These are phyloP conservation scores for Xiphophorus hellerii DNA, from an alignment of 2,113 vertebrate genomes.

Conservation along the genomic window DNA sequence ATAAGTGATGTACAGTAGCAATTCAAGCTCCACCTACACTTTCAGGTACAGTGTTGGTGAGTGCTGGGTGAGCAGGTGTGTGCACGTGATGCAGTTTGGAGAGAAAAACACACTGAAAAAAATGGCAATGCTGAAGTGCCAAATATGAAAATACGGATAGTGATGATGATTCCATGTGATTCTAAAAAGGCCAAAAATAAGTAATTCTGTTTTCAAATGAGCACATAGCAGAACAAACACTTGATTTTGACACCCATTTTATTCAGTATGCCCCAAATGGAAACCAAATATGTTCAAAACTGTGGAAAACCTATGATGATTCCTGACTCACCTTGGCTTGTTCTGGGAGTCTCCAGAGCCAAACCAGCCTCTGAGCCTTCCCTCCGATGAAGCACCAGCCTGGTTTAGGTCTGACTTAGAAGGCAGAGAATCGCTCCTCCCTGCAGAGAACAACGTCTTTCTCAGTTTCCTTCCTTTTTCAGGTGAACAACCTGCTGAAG, in stretches of 20 bases:
- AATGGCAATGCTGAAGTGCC: slow-evolving; percentile 39
- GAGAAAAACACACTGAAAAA: slow-evolving; percentile 11
- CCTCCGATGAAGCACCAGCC: slow-evolving; percentile 71
- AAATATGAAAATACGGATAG: slow-evolving; percentile 23
- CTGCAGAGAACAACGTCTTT: slow-evolving; percentile 84
- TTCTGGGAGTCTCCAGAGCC: slow-evolving; percentile 86
- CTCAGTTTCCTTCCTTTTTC: slow-evolving; percentile 81
- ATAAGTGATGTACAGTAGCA: slow-evolving; percentile 38
- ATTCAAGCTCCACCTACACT: slow-evolving; percentile 36
- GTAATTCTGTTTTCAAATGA: slow-evolving; percentile 48
- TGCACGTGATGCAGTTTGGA: slow-evolving; percentile 23
- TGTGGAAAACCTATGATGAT: slow-evolving; percentile 20
- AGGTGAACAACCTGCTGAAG: slow-evolving; percentile 31
- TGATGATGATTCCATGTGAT: slow-evolving; percentile 45
- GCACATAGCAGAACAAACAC: slow-evolving; percentile 40
- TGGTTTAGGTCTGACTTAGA: slow-evolving; percentile 75
- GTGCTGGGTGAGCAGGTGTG: slow-evolving; percentile 45
- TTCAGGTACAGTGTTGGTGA: slow-evolving; percentile 38
- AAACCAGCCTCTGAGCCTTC: slow-evolving; percentile 87
- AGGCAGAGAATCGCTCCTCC: slow-evolving; percentile 81
- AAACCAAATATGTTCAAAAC: slow-evolving; percentile 17
- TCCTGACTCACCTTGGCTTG: slow-evolving; percentile 90
- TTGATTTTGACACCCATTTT: slow-evolving; percentile 35
- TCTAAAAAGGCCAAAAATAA: slow-evolving; percentile 51
- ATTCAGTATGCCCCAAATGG: neutral